phyloP scores from a whole-genome alignment of 2,113 vertebrate species.

The Capricornis sumatraensis region DNA sequence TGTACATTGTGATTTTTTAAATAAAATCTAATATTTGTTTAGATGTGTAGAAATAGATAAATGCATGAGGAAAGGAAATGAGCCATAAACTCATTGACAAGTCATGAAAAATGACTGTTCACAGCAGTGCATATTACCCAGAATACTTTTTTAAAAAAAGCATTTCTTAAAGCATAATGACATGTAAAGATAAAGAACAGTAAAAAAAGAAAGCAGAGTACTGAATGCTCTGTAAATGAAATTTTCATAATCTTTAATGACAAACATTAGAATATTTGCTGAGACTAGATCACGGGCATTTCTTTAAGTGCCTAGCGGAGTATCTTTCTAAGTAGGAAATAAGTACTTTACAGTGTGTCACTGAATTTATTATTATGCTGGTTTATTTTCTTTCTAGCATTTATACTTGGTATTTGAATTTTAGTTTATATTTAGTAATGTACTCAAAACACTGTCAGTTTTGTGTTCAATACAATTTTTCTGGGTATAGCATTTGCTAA shows the following conservation, averaged over 20 bases:
- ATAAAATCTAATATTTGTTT: conserved; percentile 26
- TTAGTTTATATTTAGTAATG: not conserved
- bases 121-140: conserved; percentile 8
- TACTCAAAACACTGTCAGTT: not conserved
- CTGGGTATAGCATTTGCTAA: not conserved
- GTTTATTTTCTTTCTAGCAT: not conserved
- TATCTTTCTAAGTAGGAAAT: not conserved
- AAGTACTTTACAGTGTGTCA: not conserved
- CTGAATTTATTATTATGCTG: not conserved
- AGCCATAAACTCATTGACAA: conserved; percentile 37
- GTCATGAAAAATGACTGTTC: conserved; percentile 28
- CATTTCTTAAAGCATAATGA: conserved; percentile 55
- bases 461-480: not conserved
- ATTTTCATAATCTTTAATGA: conserved; percentile 58
- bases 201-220: conserved; percentile 20
- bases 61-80: not conserved
- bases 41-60: not conserved
- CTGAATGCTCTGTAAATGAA: conserved; percentile 55
- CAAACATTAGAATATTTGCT: conserved; percentile 31
- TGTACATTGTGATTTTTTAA: not conserved
- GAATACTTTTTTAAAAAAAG: conserved; percentile 3
- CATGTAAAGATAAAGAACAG: conserved; percentile 69
- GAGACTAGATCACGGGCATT: conserved; percentile 38
- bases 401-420: not conserved
- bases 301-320: not conserved